Percentiles rank a stretch among this genome's conserved stretches.
phyloP scores from a whole-genome alignment of 1,140 invertebrate genomes.

The Chymomyza costata region DNA sequence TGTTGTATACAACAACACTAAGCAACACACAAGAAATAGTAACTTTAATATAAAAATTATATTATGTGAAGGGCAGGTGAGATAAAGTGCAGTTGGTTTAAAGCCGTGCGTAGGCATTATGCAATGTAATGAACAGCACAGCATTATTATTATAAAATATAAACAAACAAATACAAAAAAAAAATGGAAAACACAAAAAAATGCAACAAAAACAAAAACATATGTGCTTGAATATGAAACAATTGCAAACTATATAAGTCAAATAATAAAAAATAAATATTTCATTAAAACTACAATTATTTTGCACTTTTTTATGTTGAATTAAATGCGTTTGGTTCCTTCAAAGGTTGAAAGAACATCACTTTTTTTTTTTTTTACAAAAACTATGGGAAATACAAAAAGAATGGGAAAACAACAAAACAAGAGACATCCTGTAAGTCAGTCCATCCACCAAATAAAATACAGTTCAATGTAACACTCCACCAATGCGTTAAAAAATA shows the following conservation, averaged over 20 bases:
- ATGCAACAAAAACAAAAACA: conserved; percentile 49
- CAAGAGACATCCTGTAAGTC: too few relatives aligned
- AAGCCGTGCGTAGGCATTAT: conserved; percentile 33
- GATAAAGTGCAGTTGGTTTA: conserved; percentile 16
- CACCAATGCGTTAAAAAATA: too few relatives aligned
- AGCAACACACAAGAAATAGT: conserved; percentile 55
- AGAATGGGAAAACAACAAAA: too few relatives aligned
- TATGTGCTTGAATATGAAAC: conserved; percentile 70
- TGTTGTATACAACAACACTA: conserved; percentile 67
- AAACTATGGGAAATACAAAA: too few relatives aligned
- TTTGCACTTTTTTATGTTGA: too few relatives aligned
- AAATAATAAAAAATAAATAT: conserved; percentile 73
- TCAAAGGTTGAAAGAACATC: neutral
- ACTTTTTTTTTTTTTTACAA: neutral
- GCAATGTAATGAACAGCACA: conserved; percentile 66
- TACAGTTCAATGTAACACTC: too few relatives aligned
- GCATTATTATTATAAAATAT: conserved; percentile 45
- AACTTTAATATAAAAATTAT: conserved; percentile 60
- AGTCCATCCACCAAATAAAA: too few relatives aligned
- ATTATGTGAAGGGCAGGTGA: conserved; percentile 29
- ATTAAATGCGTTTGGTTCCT: neutral
- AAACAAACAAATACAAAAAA: conserved; percentile 58
- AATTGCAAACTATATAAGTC: conserved; percentile 71
- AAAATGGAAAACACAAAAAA: too few relatives aligned
- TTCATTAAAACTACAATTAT: conserved; percentile 58